Conservation (phyloP, 2,888 invertebrate species). For the Operophtera brumata region DNA sequence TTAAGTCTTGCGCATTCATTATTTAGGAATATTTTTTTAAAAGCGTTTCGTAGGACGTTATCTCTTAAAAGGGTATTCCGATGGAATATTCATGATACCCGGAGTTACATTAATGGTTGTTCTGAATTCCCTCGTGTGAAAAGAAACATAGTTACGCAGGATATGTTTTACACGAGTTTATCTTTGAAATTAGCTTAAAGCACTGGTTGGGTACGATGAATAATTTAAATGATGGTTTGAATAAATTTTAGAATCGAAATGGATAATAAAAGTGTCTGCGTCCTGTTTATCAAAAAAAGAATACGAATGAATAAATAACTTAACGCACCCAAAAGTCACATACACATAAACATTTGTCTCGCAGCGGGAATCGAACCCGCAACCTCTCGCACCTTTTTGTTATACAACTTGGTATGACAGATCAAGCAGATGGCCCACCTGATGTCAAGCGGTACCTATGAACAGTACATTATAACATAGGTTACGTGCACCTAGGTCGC, state of each 20-base stretch:
- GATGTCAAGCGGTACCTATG: too few species aligned
- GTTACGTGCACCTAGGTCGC: too few species aligned
- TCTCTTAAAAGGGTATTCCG: constrained; percentile 64
- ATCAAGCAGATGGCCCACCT: too few species aligned
- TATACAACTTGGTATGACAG: too few species aligned
- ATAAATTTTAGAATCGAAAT: constrained; percentile 15
- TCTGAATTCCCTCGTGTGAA: constrained; percentile 64
- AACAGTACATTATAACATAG: too few species aligned
- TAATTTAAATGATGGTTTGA: constrained; percentile 30
- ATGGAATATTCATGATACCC: constrained; percentile 69
- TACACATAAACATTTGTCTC: too few species aligned
- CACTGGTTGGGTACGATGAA: constrained; percentile 38
- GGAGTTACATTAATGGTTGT: constrained; percentile 66
- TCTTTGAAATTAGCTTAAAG: constrained; percentile 48
- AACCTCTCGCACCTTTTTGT: too few species aligned
- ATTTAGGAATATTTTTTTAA: constrained; percentile 53
- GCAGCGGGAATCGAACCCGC: too few species aligned
- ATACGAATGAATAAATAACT: too few species aligned
- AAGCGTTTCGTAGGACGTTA: constrained; percentile 47
- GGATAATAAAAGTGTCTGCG: background rate
- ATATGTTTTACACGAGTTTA: constrained; percentile 47
- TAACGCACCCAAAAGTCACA: too few species aligned
- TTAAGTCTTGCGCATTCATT: constrained; percentile 43
- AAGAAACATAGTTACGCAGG: constrained; percentile 49
- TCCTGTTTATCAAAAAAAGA: too few species aligned